Evolutionary conservation across 1,140 invertebrate genomes (phyloP).

Genomic region (Linepithema humile): DNA sequence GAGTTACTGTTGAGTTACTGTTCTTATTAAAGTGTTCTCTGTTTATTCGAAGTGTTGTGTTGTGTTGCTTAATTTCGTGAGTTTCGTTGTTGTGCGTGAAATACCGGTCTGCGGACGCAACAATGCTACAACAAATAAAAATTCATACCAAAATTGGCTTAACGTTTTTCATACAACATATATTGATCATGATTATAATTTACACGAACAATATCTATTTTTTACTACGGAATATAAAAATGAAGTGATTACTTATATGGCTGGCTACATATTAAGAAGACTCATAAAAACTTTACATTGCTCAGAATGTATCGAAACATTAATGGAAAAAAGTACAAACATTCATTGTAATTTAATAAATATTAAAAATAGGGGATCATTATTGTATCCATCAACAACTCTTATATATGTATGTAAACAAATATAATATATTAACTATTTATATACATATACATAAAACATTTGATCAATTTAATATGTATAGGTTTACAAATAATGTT

Average conservation of each 20-base stretch:
- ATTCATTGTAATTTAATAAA: slow-evolving; percentile 2
- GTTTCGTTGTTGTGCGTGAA: too few relatives aligned
- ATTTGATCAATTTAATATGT: not conserved
- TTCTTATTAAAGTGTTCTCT: too few relatives aligned
- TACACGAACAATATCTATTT: not conserved
- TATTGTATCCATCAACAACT: not conserved
- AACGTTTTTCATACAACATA: not conserved
- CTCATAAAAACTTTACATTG: not conserved
- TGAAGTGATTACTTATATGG: slow-evolving; percentile 19
- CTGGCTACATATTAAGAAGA: not conserved
- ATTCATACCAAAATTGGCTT: not conserved
- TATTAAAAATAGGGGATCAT: not conserved
- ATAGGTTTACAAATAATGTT: not conserved
- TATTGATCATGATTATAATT: not conserved
- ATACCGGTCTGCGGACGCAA: too few relatives aligned
- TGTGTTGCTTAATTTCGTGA: too few relatives aligned
- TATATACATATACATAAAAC: not conserved
- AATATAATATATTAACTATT: not conserved
- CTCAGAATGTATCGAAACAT: not conserved
- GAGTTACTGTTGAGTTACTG: too few relatives aligned
- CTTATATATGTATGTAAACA: not conserved
- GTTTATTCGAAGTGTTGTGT: too few relatives aligned
- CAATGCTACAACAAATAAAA: not conserved
- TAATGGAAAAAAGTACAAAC: not conserved
- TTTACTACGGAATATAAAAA: slow-evolving; percentile 7